Base-by-base conservation (phyloP, 2,797 vertebrate genomes). In the Darevskia mixta region DNA sequence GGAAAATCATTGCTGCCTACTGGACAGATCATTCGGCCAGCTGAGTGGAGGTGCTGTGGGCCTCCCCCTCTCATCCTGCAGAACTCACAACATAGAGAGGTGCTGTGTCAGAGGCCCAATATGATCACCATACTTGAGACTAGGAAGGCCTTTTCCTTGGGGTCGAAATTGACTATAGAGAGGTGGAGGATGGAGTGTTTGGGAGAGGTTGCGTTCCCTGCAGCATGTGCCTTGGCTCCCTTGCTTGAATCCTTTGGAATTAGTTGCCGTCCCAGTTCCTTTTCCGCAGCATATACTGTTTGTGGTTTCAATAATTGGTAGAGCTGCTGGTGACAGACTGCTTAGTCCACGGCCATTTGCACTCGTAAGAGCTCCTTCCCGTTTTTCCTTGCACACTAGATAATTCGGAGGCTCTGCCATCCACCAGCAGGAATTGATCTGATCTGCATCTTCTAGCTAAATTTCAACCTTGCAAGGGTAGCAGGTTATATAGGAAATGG, bases 161-260 rank as follows among this genome's bases (percentile, higher is more conserved):
- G 25, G 25, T 72, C 25, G 2, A 38, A 18, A 80, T 41, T 38
- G 72, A 64, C 41, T 77, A 43, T 77, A 43, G 55, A 75, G 41
- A 32, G 27, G 38, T 38, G 20, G 25, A 23, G 49, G 41, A 5
- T 2, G 71, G 32, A 20, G 35, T 55, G n/a, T 35, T 20, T 13
- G 69, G 9, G n/a, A 67, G 69, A 35, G n/a, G 41, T 81, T 55
- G 83, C 11, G 18, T 17, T 38, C 67, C 11, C 61, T 29, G 38
- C 61, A 49, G 78, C 83, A 58, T 67, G 61, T 85, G 35, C 71
- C 43, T 86, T 69, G 72, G 43, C 23, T 67, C 15, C 55, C 43
- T 81, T 67, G 67, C 78, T 89, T 38, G 32, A 64, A 41, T 49
- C 69, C 25, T 32, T 41, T 80, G 69, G 69, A 89, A 38, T 25